phyloP scores from a whole-genome alignment of 1,140 invertebrate genomes.

The Chironomus striatipennis region DNA sequence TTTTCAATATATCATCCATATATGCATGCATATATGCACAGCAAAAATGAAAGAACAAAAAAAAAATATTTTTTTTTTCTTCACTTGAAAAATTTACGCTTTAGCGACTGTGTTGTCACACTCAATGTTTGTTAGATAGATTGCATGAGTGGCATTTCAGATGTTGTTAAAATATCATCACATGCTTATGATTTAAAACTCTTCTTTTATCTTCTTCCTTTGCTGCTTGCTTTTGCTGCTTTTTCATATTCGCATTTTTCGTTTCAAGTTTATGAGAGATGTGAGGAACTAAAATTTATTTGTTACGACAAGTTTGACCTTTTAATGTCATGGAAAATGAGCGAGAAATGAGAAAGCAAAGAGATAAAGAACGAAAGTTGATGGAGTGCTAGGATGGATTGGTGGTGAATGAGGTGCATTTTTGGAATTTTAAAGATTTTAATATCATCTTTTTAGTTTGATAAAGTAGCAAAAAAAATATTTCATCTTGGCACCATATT shows the following conservation, averaged over 20 bases:
- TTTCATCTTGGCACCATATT: too few relatives aligned
- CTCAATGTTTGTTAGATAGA: conserved; percentile 6
- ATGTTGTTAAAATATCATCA: conserved; percentile 23
- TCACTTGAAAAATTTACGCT: background rate
- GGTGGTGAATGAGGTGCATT: too few relatives aligned
- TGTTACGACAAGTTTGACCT: conserved; percentile 12
- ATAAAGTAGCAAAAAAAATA: too few relatives aligned
- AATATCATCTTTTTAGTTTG: too few relatives aligned
- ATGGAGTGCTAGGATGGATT: too few relatives aligned
- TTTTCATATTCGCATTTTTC: too few relatives aligned
- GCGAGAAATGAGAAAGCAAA: too few relatives aligned
- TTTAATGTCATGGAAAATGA: background rate
- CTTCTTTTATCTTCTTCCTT: background rate
- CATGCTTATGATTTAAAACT: conserved; percentile 21
- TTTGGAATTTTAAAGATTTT: too few relatives aligned
- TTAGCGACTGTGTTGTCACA: conserved; percentile 23
- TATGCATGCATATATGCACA: background rate
- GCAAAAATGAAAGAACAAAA: background rate
- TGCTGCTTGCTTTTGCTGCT: too few relatives aligned
- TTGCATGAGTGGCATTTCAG: conserved; percentile 23
- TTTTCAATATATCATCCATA: background rate
- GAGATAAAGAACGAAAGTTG: too few relatives aligned
- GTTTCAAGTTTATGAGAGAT: too few relatives aligned
- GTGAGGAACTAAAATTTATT: background rate
- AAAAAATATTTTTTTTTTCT: background rate